Percentiles rank a stretch among this genome's conserved stretches.
These are phyloP conservation scores for Tetranychus cinnabarinus DNA, from an alignment of 1,140 invertebrate species.

Conservation along the genomic window DNA sequence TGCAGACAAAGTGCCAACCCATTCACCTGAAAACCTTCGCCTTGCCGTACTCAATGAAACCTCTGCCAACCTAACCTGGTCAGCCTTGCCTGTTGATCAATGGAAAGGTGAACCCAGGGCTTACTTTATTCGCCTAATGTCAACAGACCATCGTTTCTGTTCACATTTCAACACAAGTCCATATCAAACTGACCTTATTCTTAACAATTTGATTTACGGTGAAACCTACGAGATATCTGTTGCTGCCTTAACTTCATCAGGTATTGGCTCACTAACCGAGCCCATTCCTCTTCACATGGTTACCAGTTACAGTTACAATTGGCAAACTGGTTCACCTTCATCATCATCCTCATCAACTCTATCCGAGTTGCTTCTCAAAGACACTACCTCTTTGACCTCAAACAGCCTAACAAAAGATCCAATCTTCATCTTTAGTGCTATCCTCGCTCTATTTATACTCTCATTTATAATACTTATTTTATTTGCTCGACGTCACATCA, in stretches of 20 bases:
- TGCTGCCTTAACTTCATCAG: constrained; percentile 41
- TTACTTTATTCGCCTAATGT: not conserved
- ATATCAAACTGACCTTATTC: constrained; percentile 15
- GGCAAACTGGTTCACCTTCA: not conserved
- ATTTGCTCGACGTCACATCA: constrained; percentile 12
- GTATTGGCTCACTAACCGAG: constrained; percentile 38
- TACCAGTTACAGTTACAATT: not conserved
- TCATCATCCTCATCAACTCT: not conserved
- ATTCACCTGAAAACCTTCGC: not conserved
- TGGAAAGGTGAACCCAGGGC: not conserved
- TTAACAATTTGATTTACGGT: constrained; percentile 44
- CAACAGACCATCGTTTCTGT: not conserved
- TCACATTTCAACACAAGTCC: not conserved
- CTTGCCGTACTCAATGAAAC: not conserved
- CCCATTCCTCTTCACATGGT: constrained; percentile 14
- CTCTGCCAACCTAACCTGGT: not conserved
- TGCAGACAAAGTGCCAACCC: no score
- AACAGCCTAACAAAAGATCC: constrained; percentile 23
- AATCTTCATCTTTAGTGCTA: constrained; percentile 48
- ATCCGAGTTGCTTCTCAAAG: not conserved
- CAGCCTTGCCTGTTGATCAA: not conserved
- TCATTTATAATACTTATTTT: constrained; percentile 33
- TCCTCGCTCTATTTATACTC: constrained; percentile 36
- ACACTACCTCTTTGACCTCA: constrained; percentile 1
- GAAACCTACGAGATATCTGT: constrained; percentile 43